A percentile compares a stretch with the other conserved stretches of the same genome.
Evolutionary conservation across 2,888 invertebrate genomes (phyloP).

Genomic region (Caenorhabditis panamensis): DNA sequence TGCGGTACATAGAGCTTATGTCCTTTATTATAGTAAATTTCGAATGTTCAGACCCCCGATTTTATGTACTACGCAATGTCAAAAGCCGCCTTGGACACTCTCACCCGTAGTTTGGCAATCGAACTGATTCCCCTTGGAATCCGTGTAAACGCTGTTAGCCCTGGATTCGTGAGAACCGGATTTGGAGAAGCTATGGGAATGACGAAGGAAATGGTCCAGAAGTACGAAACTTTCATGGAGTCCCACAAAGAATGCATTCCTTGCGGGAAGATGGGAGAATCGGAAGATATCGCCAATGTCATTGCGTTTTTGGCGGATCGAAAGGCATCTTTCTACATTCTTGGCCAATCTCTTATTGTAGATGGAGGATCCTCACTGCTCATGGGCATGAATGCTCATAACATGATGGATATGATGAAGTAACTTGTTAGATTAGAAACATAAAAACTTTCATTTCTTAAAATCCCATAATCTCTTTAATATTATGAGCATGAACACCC

Average conservation of each 20-base stretch:
- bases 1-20: too few species aligned
- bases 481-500: conserved; percentile 27
- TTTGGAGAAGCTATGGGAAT: conserved; percentile 38
- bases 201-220: not conserved
- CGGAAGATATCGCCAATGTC: conserved; percentile 24
- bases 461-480: not conserved
- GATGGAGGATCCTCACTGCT: too few species aligned
- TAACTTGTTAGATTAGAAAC: too few species aligned
- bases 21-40: too few species aligned
- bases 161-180: conserved; percentile 37
- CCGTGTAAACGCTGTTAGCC: conserved; percentile 48
- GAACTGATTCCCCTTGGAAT: conserved; percentile 42
- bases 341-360: too few species aligned
- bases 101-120: conserved; percentile 39
- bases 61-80: conserved; percentile 49
- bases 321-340: not conserved
- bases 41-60: too few species aligned
- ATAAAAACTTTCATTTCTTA: not conserved
- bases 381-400: too few species aligned
- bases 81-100: conserved; percentile 45
- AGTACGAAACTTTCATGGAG: conserved; percentile 18
- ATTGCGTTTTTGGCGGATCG: not conserved
- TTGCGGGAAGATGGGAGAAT: not conserved
- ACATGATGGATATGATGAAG: too few species aligned
- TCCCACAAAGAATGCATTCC: conserved; percentile 48